Evolutionary conservation across 1,140 invertebrate species (phyloP), one percentile per base, ranked within the genome.

Genomic region (Chrysoperla carnea): DNA sequence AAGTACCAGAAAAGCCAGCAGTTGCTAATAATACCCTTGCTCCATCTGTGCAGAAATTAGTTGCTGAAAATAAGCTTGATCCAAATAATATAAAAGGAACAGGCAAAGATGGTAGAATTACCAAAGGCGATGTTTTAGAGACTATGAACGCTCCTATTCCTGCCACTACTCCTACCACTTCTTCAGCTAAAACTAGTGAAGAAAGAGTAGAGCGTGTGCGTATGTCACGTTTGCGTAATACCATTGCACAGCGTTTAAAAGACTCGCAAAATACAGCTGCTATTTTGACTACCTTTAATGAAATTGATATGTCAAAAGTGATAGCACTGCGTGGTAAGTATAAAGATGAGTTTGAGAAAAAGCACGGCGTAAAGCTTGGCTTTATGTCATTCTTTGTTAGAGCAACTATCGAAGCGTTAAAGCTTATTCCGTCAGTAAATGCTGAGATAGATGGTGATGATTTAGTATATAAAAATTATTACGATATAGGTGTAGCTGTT

Each of bases 281-380:
- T 31, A 81, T 81, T 75, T 56, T 81, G n/a, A 81, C 78, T 29
- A 81, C 78, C 4, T 82, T 82, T 56, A 82, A 81, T 60, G 78
- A 81, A 61, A 64, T 81, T 45, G 77, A 82, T 55, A 81, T 81
- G 76, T 70, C 62, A 69, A 70, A 48, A 43, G 45, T 73, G 8
- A 69, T 70, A 47, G 66, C 64, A 31, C 56, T 81, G 66, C 58
- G 78, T 45, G 73, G 66, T 51, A 58, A 60, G 40, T 65, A 74
- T 50, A 70, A 68, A 45, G 72, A 76, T 42, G 54, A 54, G 7
- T 75, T 76, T 51, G 44, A 54, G 6, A 73, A 75, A 52, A 66
- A 63, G 42, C 70, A 76, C 47, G 68, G 67, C 27, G 56, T 80
- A 8, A 81, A 80, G 55, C 52, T 82, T 11, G 78, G 78, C 36